Evolutionary conservation across 2,888 invertebrate species (phyloP), one percentile per base, ranked within the genome.

Genomic region (Drosophila pegasa): DNA sequence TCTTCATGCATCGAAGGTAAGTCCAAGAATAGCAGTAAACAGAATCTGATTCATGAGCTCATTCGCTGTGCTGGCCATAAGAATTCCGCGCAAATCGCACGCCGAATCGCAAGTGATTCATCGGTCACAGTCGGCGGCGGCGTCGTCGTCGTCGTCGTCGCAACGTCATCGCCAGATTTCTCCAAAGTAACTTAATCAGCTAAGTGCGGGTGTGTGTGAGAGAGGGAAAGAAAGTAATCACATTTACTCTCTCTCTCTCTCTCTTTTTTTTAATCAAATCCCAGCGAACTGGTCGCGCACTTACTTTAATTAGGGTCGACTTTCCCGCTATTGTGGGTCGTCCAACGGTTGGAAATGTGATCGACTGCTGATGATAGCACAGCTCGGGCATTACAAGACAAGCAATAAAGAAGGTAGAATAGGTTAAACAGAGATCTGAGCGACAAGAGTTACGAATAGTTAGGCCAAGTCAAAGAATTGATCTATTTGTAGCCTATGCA

Each of bases 1-100:
- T 84, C 90, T 90, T 89, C 89, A 84, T 80, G 78, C 78, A 78
- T 65, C 78, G 89, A 90, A 90, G 90, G 90, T 90, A 57, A 89
- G 89, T 83, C 14, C 35, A 48, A 20, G 18, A 33, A 14, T 8
- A 50, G 9, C 37, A 35, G 29, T 16, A 27, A 50, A 12, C 37
- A 35, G 29, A 20, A 27, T 27, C 82, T 78, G 77, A 78, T 68
- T 79, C 80, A 71, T 56, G 33, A 16, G 58, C 22, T 9, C 31
- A 38, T 12, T 33, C 29, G 38, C 27, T 29, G 40, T 10, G 40
- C 9, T 40, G 35, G 35, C 58, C 47, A 61, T 63, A 25, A 62
- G 61, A 81, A 82, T 81, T 79, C 83, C 83, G 52, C 58, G 64
- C 80, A 75, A 84, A 65, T 75, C 75, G 68, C 65, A 18, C 31